These are phyloP conservation scores for Drosophila neocordata DNA, from an alignment of 1,140 invertebrate species.

Conservation along the genomic window DNA sequence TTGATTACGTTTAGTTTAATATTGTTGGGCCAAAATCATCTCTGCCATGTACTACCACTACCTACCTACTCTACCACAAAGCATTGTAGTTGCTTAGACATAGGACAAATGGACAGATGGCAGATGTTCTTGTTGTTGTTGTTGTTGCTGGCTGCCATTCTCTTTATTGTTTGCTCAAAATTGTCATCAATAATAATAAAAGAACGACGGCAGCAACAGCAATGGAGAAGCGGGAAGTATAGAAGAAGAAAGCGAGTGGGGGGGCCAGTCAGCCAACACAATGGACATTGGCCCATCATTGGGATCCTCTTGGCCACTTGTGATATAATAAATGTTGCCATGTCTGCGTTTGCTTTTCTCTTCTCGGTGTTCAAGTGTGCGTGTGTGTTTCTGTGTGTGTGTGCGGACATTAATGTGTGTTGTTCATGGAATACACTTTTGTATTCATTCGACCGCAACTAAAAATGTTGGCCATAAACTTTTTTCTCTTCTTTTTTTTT, in stretches of 20 bases:
- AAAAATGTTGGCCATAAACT: conserved; percentile 78
- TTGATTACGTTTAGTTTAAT: conserved; percentile 60
- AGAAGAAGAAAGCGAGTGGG: neutral
- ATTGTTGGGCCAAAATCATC: conserved; percentile 34
- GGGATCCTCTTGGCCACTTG: conserved; percentile 63
- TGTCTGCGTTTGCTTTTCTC: conserved; percentile 35
- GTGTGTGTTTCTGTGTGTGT: conserved; percentile 9
- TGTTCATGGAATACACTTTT: conserved; percentile 76
- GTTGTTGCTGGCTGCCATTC: conserved; percentile 45
- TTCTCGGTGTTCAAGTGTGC: conserved; percentile 3
- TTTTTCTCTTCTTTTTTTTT: conserved; percentile 52
- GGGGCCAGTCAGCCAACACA: conserved; percentile 35
- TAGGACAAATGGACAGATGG: conserved; percentile 31
- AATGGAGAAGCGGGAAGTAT: neutral
- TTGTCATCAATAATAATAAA: conserved; percentile 81
- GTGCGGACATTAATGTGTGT: conserved; percentile 56
- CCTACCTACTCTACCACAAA: neutral
- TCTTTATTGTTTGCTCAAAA: conserved; percentile 78
- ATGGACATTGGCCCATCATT: conserved; percentile 50
- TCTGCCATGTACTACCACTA: neutral
- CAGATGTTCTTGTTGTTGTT: conserved; percentile 41
- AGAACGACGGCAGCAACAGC: conserved; percentile 36
- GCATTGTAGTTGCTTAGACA: conserved; percentile 36
- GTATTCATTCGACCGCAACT: conserved; percentile 78
- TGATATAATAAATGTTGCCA: conserved; percentile 74